Evolutionary conservation across 1,140 invertebrate species (phyloP).

Genomic region (Eciton burchellii): DNA sequence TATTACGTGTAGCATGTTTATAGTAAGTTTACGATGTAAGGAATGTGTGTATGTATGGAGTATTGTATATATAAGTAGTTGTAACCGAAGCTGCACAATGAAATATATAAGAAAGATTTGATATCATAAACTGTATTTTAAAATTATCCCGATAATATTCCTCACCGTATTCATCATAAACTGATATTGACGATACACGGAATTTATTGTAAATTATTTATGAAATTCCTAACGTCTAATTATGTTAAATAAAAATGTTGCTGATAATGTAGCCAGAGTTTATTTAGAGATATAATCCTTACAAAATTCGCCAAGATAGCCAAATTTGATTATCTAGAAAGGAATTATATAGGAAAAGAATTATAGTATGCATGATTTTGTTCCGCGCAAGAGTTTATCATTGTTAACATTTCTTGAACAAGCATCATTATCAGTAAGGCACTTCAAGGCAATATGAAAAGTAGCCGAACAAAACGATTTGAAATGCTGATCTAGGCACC

Average conservation of each 20-base stretch:
- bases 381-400: not conserved
- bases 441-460: conserved; percentile 10
- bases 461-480: too few species aligned
- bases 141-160: not conserved
- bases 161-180: too few species aligned
- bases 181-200: too few species aligned
- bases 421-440: conserved; percentile 32
- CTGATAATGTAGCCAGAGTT: not conserved
- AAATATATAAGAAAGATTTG: not conserved
- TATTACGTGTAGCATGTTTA: not conserved
- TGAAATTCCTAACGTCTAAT: too few species aligned
- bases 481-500: too few species aligned
- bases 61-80: conserved; percentile 30
- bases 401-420: not conserved
- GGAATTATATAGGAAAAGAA: not conserved
- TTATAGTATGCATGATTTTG: not conserved
- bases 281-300: not conserved
- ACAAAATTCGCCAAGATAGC: not conserved
- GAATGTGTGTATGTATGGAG: not conserved
- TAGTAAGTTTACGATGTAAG: conserved; percentile 4
- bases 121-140: not conserved
- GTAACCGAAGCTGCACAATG: conserved; percentile 17
- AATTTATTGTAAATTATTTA: too few species aligned
- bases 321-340: not conserved
- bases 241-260: not conserved